These are phyloP conservation scores for Epirrhoe tristata DNA, from an alignment of 2,888 invertebrate genomes.

Conservation along the genomic window DNA sequence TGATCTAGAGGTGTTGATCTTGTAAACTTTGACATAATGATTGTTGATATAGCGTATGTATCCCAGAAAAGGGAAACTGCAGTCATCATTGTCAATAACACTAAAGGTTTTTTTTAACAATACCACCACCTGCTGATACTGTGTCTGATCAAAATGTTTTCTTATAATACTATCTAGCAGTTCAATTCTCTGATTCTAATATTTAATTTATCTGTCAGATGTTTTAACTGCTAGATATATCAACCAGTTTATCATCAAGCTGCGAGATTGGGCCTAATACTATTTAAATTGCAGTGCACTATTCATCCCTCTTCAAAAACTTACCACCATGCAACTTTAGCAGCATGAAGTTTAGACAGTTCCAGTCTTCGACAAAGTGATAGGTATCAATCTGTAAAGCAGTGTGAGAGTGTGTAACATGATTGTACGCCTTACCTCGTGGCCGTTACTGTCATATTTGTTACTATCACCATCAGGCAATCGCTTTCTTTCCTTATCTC, in stretches of 20 bases:
- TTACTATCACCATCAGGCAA: slow-evolving; percentile 71
- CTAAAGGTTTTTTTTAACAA: too few species aligned
- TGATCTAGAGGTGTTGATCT: too few species aligned
- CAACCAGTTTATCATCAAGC: too few species aligned
- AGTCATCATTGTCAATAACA: slow-evolving; percentile 10
- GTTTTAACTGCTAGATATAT: too few species aligned
- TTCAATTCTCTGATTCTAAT: too few species aligned
- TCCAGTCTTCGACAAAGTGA: slow-evolving; percentile 21
- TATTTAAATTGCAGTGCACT: slow-evolving; percentile 1
- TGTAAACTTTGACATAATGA: too few species aligned
- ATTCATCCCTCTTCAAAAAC: slow-evolving; percentile 19
- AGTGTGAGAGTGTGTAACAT: slow-evolving; percentile 29
- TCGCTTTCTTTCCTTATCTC: slow-evolving; percentile 89
- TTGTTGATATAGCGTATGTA: too few species aligned
- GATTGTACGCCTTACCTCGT: slow-evolving; percentile 67
- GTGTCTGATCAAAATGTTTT: too few species aligned
- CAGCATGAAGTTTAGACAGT: slow-evolving; percentile 21
- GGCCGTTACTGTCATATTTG: slow-evolving; percentile 71
- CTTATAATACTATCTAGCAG: too few species aligned
- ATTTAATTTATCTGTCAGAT: too few species aligned
- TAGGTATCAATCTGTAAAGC: slow-evolving; percentile 27
- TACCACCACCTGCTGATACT: too few species aligned
- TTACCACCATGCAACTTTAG: slow-evolving; percentile 20
- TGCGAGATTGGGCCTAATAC: background rate
- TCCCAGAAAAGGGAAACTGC: too few species aligned